Percentiles rank a stretch among this genome's conserved stretches.
These are phyloP conservation scores for Drosophila robusta DNA, from an alignment of 2,888 invertebrate species.

Conservation along the genomic window DNA sequence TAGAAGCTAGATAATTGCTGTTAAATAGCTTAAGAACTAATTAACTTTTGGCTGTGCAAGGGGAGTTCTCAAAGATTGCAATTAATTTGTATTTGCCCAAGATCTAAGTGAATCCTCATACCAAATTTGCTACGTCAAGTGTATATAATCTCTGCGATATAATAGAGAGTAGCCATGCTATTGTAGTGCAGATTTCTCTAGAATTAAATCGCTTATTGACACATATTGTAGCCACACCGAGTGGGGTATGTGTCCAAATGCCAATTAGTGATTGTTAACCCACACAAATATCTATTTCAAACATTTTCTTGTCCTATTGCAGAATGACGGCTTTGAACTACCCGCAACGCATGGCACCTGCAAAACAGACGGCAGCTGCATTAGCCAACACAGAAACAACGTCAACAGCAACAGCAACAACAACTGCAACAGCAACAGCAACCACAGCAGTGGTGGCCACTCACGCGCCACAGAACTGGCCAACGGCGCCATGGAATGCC, in stretches of 20 bases:
- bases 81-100: too few species aligned
- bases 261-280: neutral
- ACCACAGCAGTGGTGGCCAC: constrained; percentile 45
- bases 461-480: constrained; percentile 58
- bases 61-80: too few species aligned
- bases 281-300: neutral
- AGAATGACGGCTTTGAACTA: constrained; percentile 80
- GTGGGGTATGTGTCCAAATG: constrained; percentile 9
- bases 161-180: too few species aligned
- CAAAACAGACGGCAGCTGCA: constrained; percentile 62
- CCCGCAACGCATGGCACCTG: constrained; percentile 69
- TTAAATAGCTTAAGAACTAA: too few species aligned
- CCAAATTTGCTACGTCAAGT: too few species aligned
- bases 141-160: too few species aligned
- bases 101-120: too few species aligned
- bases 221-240: neutral
- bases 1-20: too few species aligned
- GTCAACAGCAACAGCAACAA: constrained; percentile 40
- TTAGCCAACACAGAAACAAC: constrained; percentile 56
- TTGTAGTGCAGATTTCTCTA: too few species aligned
- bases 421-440: constrained; percentile 39
- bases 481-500: constrained; percentile 90
- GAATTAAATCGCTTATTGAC: neutral
- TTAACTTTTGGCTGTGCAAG: too few species aligned
- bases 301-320: constrained; percentile 17